Base-by-base conservation (phyloP, 2,888 invertebrate genomes). In the Lathronympha strigana region DNA sequence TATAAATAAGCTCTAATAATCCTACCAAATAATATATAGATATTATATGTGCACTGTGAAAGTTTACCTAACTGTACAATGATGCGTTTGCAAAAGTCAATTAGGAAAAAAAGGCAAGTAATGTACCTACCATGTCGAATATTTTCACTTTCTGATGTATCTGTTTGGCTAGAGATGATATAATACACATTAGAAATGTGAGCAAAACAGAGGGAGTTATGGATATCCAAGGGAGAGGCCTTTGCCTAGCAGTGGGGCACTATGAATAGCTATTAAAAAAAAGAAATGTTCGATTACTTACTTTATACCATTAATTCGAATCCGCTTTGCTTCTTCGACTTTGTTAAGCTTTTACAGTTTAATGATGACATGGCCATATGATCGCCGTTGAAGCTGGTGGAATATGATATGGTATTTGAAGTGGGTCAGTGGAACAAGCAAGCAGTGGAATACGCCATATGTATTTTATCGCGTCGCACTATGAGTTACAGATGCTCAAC, bases 131-230 rank as follows among this genome's bases (percentile, higher is more conserved):
- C 36, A 17, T 25, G 6, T 45, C 58, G 31, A 25, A 28, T 51
- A 13, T 58, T 64, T 64, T 58, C 51, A 53, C 51, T 51, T 64
- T 58, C 58, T 64, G 28, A 28, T 28, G 36, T 19, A 13, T 21
- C 17, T 28, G 11, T 43, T 17, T 23, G n/a, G 19, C 11, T 9
- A 9, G 6, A 17, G n/a, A n/a, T n/a, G n/a, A n/a, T n/a, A n/a
- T n/a, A n/a, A 25, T 25, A 3, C 25, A 25, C 25, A 25, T 25
- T n/a, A n/a, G n/a, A n/a, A n/a, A n/a, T n/a, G n/a, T n/a, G n/a
- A n/a, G n/a, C n/a, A n/a, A n/a, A 11, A 31, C 31, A 11, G 31
- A n/a, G n/a, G n/a, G n/a, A n/a, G n/a, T n/a, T n/a, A n/a, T n/a
- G n/a, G n/a, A n/a, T n/a, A n/a, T n/a, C n/a, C n/a, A n/a, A n/a